Percentiles rank a stretch among this genome's conserved stretches.
phyloP scores from a whole-genome alignment of 2,113 vertebrate species.

The Sander lucioperca region DNA sequence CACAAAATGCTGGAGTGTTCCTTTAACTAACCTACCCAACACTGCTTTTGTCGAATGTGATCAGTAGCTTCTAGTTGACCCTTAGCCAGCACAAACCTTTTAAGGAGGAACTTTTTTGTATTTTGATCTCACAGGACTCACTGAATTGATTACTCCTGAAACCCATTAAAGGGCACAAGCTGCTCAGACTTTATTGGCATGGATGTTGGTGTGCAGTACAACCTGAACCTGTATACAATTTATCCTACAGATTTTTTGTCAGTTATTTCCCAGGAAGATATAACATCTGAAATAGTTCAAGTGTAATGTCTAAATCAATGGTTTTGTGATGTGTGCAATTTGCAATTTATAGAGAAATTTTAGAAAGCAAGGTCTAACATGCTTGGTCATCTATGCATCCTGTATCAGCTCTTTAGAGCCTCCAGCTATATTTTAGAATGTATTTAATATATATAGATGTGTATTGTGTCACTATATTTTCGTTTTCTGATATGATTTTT shows the following conservation, averaged over 20 bases:
- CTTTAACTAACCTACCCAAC: not conserved
- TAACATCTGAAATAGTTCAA: slow-evolving; percentile 27
- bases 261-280: slow-evolving; percentile 16
- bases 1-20: slow-evolving; percentile 4
- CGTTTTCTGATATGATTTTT: slow-evolving; percentile 65
- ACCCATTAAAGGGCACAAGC: slow-evolving; percentile 14
- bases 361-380: slow-evolving; percentile 29
- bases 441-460: slow-evolving; percentile 39
- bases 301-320: slow-evolving; percentile 23
- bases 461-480: slow-evolving; percentile 37
- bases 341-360: slow-evolving; percentile 37
- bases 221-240: slow-evolving; percentile 26
- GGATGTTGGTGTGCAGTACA: slow-evolving; percentile 32
- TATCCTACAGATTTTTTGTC: slow-evolving; percentile 25
- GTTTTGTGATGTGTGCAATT: slow-evolving; percentile 54
- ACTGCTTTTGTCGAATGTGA: slow-evolving; percentile 24
- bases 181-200: slow-evolving; percentile 14
- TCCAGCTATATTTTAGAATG: slow-evolving; percentile 57
- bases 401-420: slow-evolving; percentile 42
- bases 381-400: slow-evolving; percentile 26
- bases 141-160: slow-evolving; percentile 12
- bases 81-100: not conserved
- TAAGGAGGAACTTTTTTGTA: not conserved
- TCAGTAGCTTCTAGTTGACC: slow-evolving; percentile 25
- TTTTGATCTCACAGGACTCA: slow-evolving; percentile 7